Percentiles rank a stretch among this genome's conserved stretches.
phyloP scores from a whole-genome alignment of 2,888 invertebrate species.

The Drosophila subsilvestris region DNA sequence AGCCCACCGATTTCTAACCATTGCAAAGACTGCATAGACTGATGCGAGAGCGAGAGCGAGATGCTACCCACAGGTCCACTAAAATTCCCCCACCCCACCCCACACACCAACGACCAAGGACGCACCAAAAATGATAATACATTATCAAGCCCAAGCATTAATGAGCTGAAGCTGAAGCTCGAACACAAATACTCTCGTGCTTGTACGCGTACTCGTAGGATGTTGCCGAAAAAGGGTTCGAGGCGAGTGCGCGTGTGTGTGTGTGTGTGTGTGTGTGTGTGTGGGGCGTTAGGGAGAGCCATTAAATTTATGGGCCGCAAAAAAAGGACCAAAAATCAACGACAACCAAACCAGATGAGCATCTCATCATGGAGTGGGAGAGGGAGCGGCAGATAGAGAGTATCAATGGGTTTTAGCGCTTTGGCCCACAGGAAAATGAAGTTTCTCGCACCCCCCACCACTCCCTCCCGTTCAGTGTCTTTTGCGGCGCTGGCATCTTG shows the following conservation, averaged over 20 bases:
- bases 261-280: slow-evolving; percentile 28
- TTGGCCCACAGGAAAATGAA: slow-evolving; percentile 20
- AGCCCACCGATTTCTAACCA: not conserved
- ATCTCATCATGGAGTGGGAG: not conserved
- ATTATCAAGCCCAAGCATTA: slow-evolving; percentile 58
- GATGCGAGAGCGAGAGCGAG: slow-evolving; percentile 7
- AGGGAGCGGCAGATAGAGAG: slow-evolving; percentile 25
- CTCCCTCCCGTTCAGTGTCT: too few relatives aligned
- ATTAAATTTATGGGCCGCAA: slow-evolving; percentile 72
- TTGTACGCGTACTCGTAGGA: slow-evolving; percentile 3
- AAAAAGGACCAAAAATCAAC: slow-evolving; percentile 67
- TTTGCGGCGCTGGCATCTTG: slow-evolving; percentile 29
- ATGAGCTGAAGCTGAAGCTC: slow-evolving; percentile 54
- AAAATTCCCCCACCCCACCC: slow-evolving; percentile 5
- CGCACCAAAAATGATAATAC: slow-evolving; percentile 49
- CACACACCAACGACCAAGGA: not conserved
- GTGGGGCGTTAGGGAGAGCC: slow-evolving; percentile 27
- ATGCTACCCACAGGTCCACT: slow-evolving; percentile 35
- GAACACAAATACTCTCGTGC: slow-evolving; percentile 22
- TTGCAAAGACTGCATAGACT: not conserved
- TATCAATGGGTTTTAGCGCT: slow-evolving; percentile 59
- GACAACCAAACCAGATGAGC: slow-evolving; percentile 56
- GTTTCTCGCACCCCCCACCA: slow-evolving; percentile 31
- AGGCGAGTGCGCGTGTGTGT: slow-evolving; percentile 10
- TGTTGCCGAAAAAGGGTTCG: slow-evolving; percentile 56